Evolutionary conservation across 2,797 vertebrate species (phyloP).

Genomic region (Myripristis jacobus): DNA sequence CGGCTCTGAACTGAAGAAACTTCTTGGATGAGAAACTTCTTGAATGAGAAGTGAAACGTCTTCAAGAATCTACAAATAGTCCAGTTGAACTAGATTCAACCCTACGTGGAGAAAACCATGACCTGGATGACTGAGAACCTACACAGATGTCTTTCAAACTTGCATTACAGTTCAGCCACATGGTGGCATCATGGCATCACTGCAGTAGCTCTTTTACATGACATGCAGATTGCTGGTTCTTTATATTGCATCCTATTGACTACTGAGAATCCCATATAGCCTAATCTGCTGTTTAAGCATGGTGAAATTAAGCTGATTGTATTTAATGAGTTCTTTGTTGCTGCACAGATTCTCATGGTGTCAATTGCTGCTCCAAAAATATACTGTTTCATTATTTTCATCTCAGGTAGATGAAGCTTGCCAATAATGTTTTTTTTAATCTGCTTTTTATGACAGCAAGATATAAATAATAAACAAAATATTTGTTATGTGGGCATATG

Average conservation of each 20-base stretch:
- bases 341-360: constrained; percentile 43
- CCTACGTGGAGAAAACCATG: too few relatives aligned
- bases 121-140: too few relatives aligned
- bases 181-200: constrained; percentile 61
- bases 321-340: constrained; percentile 68
- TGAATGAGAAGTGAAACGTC: too few relatives aligned
- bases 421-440: background rate
- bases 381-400: constrained; percentile 15
- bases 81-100: too few relatives aligned
- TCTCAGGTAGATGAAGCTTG: constrained; percentile 11
- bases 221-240: background rate
- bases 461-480: constrained; percentile 31
- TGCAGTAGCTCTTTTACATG: background rate
- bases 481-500: background rate
- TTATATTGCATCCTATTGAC: background rate
- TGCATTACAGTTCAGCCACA: constrained; percentile 55
- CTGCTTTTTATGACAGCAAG: constrained; percentile 17
- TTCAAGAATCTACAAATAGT: too few relatives aligned
- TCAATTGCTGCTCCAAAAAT: constrained; percentile 11
- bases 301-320: constrained; percentile 56
- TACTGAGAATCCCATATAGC: constrained; percentile 43
- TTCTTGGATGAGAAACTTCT: too few relatives aligned
- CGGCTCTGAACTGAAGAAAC: too few relatives aligned
- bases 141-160: too few relatives aligned
- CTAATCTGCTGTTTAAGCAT: constrained; percentile 65